phyloP scores from a whole-genome alignment of 92 coral and sea anemone species.

The Meandrina meandrites region DNA sequence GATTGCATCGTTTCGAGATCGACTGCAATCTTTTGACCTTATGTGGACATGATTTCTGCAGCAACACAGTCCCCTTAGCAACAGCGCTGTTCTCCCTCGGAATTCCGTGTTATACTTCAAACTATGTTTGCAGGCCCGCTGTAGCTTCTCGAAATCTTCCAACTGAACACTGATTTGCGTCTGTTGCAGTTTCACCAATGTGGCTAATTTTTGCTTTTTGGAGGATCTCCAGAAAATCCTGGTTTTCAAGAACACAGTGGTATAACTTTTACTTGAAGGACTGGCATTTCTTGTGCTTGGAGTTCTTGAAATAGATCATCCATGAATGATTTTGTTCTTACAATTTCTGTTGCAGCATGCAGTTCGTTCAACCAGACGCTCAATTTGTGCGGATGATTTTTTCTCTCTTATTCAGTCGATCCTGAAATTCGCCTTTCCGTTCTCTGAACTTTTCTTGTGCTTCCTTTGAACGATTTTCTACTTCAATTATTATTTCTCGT shows the following conservation, averaged over 20 bases:
- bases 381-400: background rate
- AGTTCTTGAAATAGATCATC: conserved; percentile 10
- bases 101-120: conserved; percentile 19
- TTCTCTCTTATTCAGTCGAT: background rate
- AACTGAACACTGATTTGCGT: conserved; percentile 12
- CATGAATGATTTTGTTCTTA: background rate
- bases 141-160: background rate
- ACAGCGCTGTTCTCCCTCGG: conserved; percentile 9
- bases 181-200: background rate
- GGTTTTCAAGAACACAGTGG: conserved; percentile 5
- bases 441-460: background rate
- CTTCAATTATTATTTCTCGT: background rate
- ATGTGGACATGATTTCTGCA: background rate
- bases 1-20: conserved; percentile 8
- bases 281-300: no score
- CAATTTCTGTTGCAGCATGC: background rate
- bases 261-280: no score
- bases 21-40: background rate
- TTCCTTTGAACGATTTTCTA: conserved; percentile 14
- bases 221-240: conserved; percentile 3
- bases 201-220: background rate
- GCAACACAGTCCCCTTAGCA: conserved; percentile 22
- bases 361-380: conserved; percentile 13
- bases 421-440: background rate
- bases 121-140: conserved; percentile 12